A percentile compares a stretch with the other conserved stretches of the same genome.
phyloP scores from a whole-genome alignment of 2,113 vertebrate genomes.

The Scomber japonicus region DNA sequence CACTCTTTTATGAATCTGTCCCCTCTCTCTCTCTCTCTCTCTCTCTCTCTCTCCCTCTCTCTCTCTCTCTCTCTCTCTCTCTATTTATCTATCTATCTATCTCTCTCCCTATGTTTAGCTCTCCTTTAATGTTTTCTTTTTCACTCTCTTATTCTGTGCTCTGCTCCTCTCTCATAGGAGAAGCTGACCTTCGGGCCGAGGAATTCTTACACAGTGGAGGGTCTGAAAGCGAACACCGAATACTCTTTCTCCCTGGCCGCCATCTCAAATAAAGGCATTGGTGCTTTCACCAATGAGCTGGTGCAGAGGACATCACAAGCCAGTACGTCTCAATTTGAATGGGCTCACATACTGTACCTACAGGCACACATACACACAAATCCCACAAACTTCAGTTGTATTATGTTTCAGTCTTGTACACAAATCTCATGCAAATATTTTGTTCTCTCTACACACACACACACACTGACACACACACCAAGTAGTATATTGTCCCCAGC shows the following conservation, averaged over 20 bases:
- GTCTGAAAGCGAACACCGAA: constrained; percentile 95
- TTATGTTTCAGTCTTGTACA: constrained; percentile 26
- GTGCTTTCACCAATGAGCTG: constrained; percentile 95
- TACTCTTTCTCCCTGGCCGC: constrained; percentile 97
- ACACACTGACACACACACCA: constrained; percentile 25
- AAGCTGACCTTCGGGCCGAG: constrained; percentile 91
- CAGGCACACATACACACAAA: constrained; percentile 1
- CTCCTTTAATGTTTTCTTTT: constrained; percentile 34
- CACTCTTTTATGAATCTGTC: constrained; percentile 23
- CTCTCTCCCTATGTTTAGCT: not conserved
- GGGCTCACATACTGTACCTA: constrained; percentile 10
- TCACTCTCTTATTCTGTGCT: constrained; percentile 34
- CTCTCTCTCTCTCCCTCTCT: no score
- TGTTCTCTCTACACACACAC: constrained; percentile 23
- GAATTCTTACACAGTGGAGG: constrained; percentile 90
- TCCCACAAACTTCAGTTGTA: constrained; percentile 11
- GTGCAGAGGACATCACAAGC: constrained; percentile 96
- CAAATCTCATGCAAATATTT: constrained; percentile 36
- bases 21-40: no score
- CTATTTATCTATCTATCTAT: not conserved
- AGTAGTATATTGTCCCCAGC: constrained; percentile 28
- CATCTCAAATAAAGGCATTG: constrained; percentile 94
- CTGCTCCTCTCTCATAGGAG: constrained; percentile 82
- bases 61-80: no score
- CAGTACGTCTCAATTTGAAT: constrained; percentile 89